Evolutionary conservation across 2,113 vertebrate genomes (phyloP).

Genomic region (Larimichthys polyactis): DNA sequence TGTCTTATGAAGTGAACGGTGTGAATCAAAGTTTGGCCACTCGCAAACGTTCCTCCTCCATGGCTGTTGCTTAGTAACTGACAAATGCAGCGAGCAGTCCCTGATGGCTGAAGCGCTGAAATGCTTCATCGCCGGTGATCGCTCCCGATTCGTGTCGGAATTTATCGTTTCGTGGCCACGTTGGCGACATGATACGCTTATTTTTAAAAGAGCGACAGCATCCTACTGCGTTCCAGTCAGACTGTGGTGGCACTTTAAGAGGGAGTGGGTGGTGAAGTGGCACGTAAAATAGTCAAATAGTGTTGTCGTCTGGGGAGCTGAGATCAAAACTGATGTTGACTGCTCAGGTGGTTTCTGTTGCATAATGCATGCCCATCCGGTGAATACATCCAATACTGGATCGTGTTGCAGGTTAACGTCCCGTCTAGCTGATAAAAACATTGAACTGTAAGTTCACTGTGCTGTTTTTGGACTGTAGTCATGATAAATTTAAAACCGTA

Average conservation of each 20-base stretch:
- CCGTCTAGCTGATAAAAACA: no score
- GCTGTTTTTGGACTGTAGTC: no score
- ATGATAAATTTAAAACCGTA: no score
- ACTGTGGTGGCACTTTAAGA: neutral
- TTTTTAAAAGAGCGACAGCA: neutral
- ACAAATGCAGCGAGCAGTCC: neutral
- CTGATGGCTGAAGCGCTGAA: neutral
- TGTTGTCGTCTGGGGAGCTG: neutral
- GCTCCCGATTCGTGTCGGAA: constrained; percentile 10
- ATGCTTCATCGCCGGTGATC: neutral
- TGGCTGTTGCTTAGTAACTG: constrained; percentile 70
- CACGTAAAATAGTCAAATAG: neutral
- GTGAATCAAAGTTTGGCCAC: constrained; percentile 37
- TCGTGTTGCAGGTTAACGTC: no score
- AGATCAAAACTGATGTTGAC: neutral
- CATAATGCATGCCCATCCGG: no score
- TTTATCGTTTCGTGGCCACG: neutral
- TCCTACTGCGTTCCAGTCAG: neutral
- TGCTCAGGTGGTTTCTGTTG: no score
- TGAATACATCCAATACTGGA: no score
- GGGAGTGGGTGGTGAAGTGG: neutral
- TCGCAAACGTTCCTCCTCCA: constrained; percentile 27
- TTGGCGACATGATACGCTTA: neutral
- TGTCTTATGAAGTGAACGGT: constrained; percentile 12
- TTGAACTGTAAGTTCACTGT: no score